phyloP scores from a whole-genome alignment of 2,113 vertebrate genomes.

The Cheilinus undulatus region DNA sequence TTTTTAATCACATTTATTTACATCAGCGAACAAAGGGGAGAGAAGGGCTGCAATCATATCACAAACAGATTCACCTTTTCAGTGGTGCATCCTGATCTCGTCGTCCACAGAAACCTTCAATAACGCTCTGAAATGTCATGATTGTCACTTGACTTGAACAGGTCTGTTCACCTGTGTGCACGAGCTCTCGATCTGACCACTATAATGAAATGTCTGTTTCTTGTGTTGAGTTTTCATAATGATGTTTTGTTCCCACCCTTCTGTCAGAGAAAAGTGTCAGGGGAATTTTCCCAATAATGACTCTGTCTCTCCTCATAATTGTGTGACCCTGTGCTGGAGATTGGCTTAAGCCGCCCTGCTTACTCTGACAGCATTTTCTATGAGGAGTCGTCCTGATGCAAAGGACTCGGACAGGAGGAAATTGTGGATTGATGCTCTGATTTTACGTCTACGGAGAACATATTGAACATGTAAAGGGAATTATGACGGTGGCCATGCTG shows the following conservation, averaged over 20 bases:
- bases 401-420: conserved; percentile 36
- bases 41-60: conserved; percentile 43
- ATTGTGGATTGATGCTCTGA: conserved; percentile 43
- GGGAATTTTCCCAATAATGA: conserved; percentile 35
- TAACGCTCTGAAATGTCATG: conserved; percentile 52
- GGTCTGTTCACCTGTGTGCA: conserved; percentile 56
- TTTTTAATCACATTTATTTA: conserved; percentile 16
- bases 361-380: conserved; percentile 44
- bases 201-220: conserved; percentile 51
- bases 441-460: conserved; percentile 21
- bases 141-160: conserved; percentile 63
- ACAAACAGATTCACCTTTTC: conserved; percentile 23
- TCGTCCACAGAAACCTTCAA: conserved; percentile 26
- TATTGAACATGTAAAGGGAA: conserved; percentile 71
- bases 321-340: conserved; percentile 43
- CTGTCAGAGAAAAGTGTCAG: conserved; percentile 36
- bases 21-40: conserved; percentile 29
- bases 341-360: conserved; percentile 14
- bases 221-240: conserved; percentile 43
- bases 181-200: conserved; percentile 50
- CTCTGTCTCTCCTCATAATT: conserved; percentile 48
- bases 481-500: conserved; percentile 52
- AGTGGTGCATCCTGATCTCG: conserved; percentile 16
- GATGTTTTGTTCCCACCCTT: conserved; percentile 32
- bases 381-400: conserved; percentile 58